These are phyloP conservation scores for Zoanthus sansibaricus DNA, from an alignment of 92 coral and sea anemone genomes.

Conservation along the genomic window DNA sequence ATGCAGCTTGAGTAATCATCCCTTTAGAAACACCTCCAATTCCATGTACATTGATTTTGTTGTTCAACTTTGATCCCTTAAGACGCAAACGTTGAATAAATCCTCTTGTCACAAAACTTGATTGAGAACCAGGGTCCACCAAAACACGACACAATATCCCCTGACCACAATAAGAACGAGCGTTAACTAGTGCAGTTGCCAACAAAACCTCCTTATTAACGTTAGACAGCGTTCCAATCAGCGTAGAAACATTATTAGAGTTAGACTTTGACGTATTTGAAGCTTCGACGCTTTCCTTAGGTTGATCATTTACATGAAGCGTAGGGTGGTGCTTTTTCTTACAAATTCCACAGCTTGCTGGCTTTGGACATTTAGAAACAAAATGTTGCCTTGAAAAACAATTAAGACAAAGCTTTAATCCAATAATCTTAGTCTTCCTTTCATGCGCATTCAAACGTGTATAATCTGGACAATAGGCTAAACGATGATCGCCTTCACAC, in stretches of 20 bases:
- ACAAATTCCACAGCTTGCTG: conserved; percentile 8
- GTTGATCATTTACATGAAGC: conserved; percentile 1
- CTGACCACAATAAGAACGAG: conserved; percentile 38
- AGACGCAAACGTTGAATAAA: conserved; percentile 45
- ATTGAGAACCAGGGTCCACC: conserved; percentile 46
- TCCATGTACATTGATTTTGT: conserved; percentile 10
- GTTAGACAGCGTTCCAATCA: neutral
- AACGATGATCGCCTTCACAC: conserved; percentile 9
- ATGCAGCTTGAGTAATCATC: conserved; percentile 11
- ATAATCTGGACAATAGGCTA: conserved; percentile 17
- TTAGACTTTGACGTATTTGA: neutral
- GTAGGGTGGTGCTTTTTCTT: conserved; percentile 15
- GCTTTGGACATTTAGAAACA: conserved; percentile 21
- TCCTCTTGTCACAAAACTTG: conserved; percentile 42
- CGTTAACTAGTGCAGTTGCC: conserved; percentile 26
- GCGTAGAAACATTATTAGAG: conserved; percentile 6
- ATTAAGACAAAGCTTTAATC: conserved; percentile 12
- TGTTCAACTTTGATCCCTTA: neutral
- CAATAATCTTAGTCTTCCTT: neutral
- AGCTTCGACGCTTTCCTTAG: neutral
- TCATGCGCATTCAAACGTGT: conserved; percentile 3
- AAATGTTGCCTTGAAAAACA: conserved; percentile 15
- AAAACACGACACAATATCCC: conserved; percentile 33
- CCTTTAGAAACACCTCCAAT: conserved; percentile 25
- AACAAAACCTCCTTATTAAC: conserved; percentile 14